phyloP scores from a whole-genome alignment of 2,113 vertebrate species.

The Nannospalax galili region DNA sequence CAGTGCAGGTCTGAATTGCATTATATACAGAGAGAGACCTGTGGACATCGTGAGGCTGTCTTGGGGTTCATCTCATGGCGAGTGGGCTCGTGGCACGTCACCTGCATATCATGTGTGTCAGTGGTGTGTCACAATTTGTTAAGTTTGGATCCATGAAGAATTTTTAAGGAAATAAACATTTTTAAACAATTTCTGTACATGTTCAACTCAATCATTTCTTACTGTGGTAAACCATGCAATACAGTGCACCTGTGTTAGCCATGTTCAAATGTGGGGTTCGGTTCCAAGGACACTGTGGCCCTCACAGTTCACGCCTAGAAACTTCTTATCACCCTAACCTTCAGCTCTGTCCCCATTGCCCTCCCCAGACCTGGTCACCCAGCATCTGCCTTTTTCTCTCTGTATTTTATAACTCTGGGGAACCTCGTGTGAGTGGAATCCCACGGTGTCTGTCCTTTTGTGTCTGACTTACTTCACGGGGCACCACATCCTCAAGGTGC shows the following conservation, averaged over 20 bases:
- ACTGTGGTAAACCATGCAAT: not conserved
- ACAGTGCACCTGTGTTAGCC: rapidly evolving
- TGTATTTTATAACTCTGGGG: not conserved
- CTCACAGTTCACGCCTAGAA: not conserved
- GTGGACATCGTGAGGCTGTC: no score
- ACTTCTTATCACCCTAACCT: not conserved
- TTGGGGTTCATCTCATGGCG: rapidly evolving
- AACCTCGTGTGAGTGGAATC: rapidly evolving
- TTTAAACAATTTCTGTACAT: not conserved
- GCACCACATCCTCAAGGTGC: no score
- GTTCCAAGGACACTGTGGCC: rapidly evolving
- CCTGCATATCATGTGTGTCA: rapidly evolving
- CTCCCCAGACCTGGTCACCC: no score
- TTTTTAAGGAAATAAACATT: not conserved
- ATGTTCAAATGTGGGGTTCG: rapidly evolving
- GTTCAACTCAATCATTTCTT: not conserved
- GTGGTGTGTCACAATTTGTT: rapidly evolving
- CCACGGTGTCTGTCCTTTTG: rapidly evolving
- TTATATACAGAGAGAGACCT: no score
- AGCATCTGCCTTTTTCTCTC: rapidly evolving
- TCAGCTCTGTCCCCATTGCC: rapidly evolving
- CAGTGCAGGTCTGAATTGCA: not conserved
- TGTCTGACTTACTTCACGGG: not conserved
- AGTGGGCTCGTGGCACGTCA: no score
- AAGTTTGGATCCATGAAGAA: not conserved